A percentile compares a stretch with the other conserved stretches of the same genome.
phyloP scores from a whole-genome alignment of 2,888 invertebrate genomes.

The Adela reaumurella region DNA sequence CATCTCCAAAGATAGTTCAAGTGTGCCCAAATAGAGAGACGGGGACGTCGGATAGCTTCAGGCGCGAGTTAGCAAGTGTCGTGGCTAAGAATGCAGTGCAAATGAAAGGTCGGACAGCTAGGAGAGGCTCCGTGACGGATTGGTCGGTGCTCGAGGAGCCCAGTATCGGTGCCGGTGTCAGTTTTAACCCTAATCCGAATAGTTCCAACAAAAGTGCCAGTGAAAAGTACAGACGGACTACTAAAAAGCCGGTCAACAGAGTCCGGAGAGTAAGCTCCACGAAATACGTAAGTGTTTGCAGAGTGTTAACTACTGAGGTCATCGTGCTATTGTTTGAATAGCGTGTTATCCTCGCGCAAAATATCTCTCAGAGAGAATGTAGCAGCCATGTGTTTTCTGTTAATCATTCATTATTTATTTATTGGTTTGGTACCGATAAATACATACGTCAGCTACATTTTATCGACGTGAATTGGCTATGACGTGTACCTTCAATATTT shows the following conservation, averaged over 20 bases:
- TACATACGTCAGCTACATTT: too few relatives aligned
- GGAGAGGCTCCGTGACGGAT: slow-evolving; percentile 45
- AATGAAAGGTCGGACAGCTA: slow-evolving; percentile 15
- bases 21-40: slow-evolving; percentile 25
- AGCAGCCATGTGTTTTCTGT: too few relatives aligned
- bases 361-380: too few relatives aligned
- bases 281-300: slow-evolving; percentile 40
- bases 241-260: slow-evolving; percentile 34
- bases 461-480: too few relatives aligned
- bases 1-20: slow-evolving; percentile 39
- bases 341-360: too few relatives aligned
- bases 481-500: too few relatives aligned
- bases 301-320: too few relatives aligned
- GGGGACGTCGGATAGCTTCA: slow-evolving; percentile 40
- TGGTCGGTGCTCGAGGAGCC: slow-evolving; percentile 45
- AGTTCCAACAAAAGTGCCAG: slow-evolving; percentile 18
- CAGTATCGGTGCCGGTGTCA: slow-evolving; percentile 9
- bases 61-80: slow-evolving; percentile 28
- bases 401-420: too few relatives aligned
- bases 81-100: slow-evolving; percentile 21
- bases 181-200: slow-evolving; percentile 3
- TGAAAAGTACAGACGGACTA: slow-evolving; percentile 29
- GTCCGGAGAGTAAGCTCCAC: slow-evolving; percentile 47
- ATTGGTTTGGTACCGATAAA: too few relatives aligned
- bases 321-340: too few relatives aligned